phyloP scores from a whole-genome alignment of 2,797 vertebrate genomes.

The Pseudochromis fuscus region DNA sequence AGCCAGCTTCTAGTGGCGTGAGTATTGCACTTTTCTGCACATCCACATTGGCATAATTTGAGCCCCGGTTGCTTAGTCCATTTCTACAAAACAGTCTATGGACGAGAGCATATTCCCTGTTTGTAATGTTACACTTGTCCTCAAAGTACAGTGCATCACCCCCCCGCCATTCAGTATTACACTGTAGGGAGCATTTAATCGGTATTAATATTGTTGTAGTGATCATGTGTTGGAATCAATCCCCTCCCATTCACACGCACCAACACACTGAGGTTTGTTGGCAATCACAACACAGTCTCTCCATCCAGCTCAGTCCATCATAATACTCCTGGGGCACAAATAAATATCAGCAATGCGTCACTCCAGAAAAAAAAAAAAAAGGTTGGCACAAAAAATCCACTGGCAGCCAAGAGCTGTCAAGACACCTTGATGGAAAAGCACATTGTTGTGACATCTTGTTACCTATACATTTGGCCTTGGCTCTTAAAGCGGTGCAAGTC shows the following conservation, averaged over 20 bases:
- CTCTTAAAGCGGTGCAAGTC: slow-evolving; percentile 8
- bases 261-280: slow-evolving; percentile 5
- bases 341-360: slow-evolving; percentile 18
- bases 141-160: not conserved
- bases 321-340: slow-evolving; percentile 5
- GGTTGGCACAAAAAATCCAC: not conserved
- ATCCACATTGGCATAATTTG: too few relatives aligned
- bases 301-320: slow-evolving; percentile 17
- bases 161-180: not conserved
- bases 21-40: too few relatives aligned
- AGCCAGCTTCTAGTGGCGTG: too few relatives aligned
- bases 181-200: not conserved
- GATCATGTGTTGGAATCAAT: slow-evolving; percentile 4
- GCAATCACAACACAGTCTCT: slow-evolving; percentile 14
- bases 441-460: slow-evolving; percentile 17
- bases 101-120: not conserved
- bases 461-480: slow-evolving; percentile 17
- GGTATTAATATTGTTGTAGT: not conserved
- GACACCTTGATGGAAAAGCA: slow-evolving; percentile 13
- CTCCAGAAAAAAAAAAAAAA: not conserved
- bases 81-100: too few relatives aligned
- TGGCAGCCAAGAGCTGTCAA: slow-evolving; percentile 4
- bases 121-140: not conserved
- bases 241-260: not conserved
- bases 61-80: too few relatives aligned